These are phyloP conservation scores for Mormyrus lacerda DNA, from an alignment of 2,113 vertebrate species.

Conservation along the genomic window DNA sequence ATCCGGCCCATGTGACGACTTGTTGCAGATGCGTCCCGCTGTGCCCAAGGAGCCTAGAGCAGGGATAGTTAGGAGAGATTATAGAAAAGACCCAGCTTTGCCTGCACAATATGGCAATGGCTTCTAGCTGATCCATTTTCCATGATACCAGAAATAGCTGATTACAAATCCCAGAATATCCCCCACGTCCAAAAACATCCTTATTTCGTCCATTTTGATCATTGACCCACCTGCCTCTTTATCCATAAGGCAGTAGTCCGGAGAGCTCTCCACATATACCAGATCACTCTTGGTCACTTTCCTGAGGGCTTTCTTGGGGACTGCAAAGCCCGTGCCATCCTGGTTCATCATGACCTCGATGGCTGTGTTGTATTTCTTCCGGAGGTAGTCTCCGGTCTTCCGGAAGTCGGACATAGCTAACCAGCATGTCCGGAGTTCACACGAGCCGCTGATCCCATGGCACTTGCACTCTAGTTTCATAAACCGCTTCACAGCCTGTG, in stretches of 20 bases:
- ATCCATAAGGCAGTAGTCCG: slow-evolving; percentile 92
- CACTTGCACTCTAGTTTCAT: slow-evolving; percentile 98
- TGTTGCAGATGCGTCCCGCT: slow-evolving; percentile 85
- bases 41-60: slow-evolving; percentile 85
- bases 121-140: neutral
- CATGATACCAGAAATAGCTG: neutral
- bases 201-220: neutral
- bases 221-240: slow-evolving; percentile 75
- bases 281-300: slow-evolving; percentile 85
- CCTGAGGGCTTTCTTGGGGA: slow-evolving; percentile 80
- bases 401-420: slow-evolving; percentile 91
- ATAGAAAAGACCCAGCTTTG: slow-evolving; percentile 29
- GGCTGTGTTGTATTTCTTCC: slow-evolving; percentile 87
- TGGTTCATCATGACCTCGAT: slow-evolving; percentile 96
- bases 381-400: slow-evolving; percentile 85
- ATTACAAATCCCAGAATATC: neutral
- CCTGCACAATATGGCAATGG: neutral
- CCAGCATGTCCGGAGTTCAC: slow-evolving; percentile 95
- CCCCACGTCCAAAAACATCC: neutral
- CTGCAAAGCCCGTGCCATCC: slow-evolving; percentile 85
- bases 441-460: slow-evolving; percentile 94
- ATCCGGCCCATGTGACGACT: slow-evolving; percentile 78
- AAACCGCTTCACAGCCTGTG: slow-evolving; percentile 92
- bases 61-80: neutral
- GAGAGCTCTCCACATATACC: slow-evolving; percentile 94